phyloP scores from a whole-genome alignment of 2,797 vertebrate genomes.

The Mormyrus hasselquistii region DNA sequence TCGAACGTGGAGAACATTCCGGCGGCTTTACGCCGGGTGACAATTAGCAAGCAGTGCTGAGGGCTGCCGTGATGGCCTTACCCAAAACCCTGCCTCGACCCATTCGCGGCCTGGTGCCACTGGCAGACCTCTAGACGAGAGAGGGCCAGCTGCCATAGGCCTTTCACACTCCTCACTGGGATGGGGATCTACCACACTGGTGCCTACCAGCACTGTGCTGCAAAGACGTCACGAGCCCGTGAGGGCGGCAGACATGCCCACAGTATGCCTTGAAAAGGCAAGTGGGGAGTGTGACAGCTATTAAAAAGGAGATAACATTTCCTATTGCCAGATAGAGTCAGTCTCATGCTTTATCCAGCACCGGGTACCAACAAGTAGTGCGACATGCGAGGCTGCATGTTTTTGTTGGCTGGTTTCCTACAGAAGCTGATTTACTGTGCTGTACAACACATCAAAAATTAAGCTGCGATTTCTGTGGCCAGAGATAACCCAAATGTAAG shows the following conservation, averaged over 20 bases:
- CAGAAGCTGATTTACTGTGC: not conserved
- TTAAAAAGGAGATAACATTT: not conserved
- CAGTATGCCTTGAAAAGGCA: not conserved
- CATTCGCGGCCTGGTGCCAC: not conserved
- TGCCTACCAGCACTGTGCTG: not conserved
- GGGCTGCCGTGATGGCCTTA: not conserved
- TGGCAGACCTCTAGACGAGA: not conserved
- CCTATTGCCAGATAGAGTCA: not conserved
- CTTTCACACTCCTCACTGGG: not conserved
- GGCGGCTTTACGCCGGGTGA: conserved; percentile 13
- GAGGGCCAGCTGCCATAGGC: not conserved
- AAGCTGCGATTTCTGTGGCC: not conserved
- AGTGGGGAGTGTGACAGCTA: not conserved
- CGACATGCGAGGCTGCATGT: not conserved
- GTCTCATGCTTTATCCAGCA: not conserved
- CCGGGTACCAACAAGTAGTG: not conserved
- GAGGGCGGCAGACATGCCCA: not conserved
- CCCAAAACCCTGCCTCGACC: not conserved
- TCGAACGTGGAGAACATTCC: conserved; percentile 17
- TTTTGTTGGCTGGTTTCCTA: not conserved
- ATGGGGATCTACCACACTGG: not conserved
- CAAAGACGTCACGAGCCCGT: not conserved
- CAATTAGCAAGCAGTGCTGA: conserved; percentile 5
- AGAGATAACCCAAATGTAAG: not conserved
- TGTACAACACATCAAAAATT: not conserved